Evolutionary conservation across 2,113 vertebrate species (phyloP).

Genomic region (Pollimyrus isidori): DNA sequence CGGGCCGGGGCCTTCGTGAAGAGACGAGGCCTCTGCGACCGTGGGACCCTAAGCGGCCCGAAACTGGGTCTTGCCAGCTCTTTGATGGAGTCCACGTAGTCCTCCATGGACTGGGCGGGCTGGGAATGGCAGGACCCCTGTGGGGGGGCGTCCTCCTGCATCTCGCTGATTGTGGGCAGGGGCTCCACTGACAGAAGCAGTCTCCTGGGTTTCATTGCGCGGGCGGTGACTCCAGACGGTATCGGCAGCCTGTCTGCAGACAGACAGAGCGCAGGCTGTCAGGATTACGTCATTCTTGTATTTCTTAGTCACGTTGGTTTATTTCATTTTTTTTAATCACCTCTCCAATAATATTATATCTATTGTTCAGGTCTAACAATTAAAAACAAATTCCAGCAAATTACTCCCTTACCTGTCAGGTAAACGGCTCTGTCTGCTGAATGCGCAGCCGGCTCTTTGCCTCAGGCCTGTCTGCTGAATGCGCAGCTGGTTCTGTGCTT

Average conservation of each 20-base stretch:
- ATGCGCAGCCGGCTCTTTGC: background rate
- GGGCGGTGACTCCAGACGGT: background rate
- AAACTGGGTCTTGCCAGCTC: conserved; percentile 52
- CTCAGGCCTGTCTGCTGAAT: background rate
- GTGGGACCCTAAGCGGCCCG: conserved; percentile 48
- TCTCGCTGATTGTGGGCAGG: conserved; percentile 63
- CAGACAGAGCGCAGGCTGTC: background rate
- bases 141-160: conserved; percentile 48
- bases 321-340: background rate
- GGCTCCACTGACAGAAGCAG: conserved; percentile 46
- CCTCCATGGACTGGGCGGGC: conserved; percentile 51
- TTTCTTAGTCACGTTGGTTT: background rate
- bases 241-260: conserved; percentile 6
- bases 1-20: conserved; percentile 43
- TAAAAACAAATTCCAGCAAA: background rate
- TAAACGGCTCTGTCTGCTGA: background rate
- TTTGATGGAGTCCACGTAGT: conserved; percentile 61
- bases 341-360: conserved; percentile 38
- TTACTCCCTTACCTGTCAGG: background rate
- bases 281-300: background rate
- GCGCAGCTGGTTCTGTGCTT: background rate
- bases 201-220: conserved; percentile 56
- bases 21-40: conserved; percentile 43
- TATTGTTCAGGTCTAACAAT: background rate
- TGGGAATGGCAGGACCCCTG: conserved; percentile 19